Percentiles rank a stretch among this genome's conserved stretches.
Conservation (phyloP, 2,113 vertebrate species). For the Colinus virginianus region DNA sequence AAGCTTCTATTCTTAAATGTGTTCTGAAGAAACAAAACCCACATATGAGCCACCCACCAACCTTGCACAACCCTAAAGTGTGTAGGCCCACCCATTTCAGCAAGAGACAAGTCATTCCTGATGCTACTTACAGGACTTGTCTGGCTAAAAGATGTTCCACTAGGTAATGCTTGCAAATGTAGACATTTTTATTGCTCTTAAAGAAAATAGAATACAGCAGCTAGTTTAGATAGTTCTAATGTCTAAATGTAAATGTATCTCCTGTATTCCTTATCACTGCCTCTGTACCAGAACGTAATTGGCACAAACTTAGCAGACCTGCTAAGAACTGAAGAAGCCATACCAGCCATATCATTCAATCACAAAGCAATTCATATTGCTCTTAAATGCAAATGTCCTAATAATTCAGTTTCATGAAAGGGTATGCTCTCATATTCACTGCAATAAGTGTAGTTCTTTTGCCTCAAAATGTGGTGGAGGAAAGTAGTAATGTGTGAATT, state of each 20-base stretch:
- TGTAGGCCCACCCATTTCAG: fast-evolving
- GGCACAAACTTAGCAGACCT: not conserved
- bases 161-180: not conserved
- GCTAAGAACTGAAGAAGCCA: not conserved
- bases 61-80: fast-evolving
- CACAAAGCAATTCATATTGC: not conserved
- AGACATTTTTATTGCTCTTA: not conserved
- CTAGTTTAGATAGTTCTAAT: not conserved
- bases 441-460: not conserved
- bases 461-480: fast-evolving
- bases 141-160: not conserved
- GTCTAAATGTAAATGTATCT: not conserved
- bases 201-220: not conserved
- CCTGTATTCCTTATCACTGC: not conserved
- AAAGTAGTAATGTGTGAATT: not conserved
- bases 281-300: not conserved
- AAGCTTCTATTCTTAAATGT: not conserved
- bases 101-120: not conserved
- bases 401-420: not conserved
- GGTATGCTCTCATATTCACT: not conserved
- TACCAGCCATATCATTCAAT: not conserved
- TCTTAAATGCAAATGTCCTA: not conserved
- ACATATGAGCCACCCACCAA: not conserved
- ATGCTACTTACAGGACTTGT: not conserved
- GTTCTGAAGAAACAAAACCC: not conserved